These are phyloP conservation scores for Mastacembelus armatus DNA, from an alignment of 2,797 vertebrate species.

Conservation along the genomic window DNA sequence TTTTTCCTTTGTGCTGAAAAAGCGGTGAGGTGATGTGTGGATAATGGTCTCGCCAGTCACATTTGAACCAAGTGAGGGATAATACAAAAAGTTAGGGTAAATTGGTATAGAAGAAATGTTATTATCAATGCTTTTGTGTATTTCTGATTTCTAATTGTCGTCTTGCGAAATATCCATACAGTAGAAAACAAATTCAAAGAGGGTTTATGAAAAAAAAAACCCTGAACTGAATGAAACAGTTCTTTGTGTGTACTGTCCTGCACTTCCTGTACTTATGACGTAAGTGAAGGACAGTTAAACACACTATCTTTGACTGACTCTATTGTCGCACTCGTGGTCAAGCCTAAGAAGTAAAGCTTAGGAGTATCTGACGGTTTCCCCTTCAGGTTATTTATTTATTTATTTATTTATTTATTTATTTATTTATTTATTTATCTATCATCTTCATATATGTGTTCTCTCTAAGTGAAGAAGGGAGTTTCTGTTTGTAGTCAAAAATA, in stretches of 20 bases:
- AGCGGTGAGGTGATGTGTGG: constrained; percentile 24
- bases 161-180: background rate
- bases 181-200: constrained; percentile 9
- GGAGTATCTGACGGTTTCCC: constrained; percentile 41
- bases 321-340: constrained; percentile 71
- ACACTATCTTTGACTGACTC: constrained; percentile 64
- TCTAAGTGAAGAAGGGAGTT: constrained; percentile 42
- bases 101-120: background rate
- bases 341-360: constrained; percentile 77
- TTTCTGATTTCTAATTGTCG: constrained; percentile 20
- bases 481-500: constrained; percentile 38
- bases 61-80: constrained; percentile 8
- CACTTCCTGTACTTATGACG: constrained; percentile 23
- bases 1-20: constrained; percentile 54
- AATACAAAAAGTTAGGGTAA: background rate
- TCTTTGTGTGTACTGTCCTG: too few species aligned
- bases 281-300: constrained; percentile 52
- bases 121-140: constrained; percentile 14
- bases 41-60: constrained; percentile 42
- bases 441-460: constrained; percentile 60
- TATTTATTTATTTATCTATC: constrained; percentile 6
- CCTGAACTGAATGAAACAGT: background rate
- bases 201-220: constrained; percentile 3
- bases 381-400: constrained; percentile 33
- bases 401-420: constrained; percentile 11